A percentile compares a stretch with the other conserved stretches of the same genome.
These are phyloP conservation scores for Colius striatus DNA, from an alignment of 2,113 vertebrate species.

Conservation along the genomic window DNA sequence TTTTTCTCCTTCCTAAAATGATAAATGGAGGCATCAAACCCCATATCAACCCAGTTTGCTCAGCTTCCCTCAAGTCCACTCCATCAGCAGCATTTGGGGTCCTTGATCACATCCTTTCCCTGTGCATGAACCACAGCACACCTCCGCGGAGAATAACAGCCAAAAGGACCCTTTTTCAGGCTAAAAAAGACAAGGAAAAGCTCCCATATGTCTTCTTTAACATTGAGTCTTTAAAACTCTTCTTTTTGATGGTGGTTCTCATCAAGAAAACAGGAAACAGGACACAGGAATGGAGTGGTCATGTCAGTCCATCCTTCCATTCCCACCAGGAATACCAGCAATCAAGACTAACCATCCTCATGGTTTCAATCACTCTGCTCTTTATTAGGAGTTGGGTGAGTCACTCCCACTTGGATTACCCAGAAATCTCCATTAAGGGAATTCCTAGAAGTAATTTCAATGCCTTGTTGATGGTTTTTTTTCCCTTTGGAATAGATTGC, in stretches of 20 bases:
- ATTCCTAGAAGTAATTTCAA: conserved; percentile 14
- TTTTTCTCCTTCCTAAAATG: conserved; percentile 48
- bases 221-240: accelerated
- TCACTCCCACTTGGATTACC: not conserved
- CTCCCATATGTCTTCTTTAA: accelerated
- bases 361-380: not conserved
- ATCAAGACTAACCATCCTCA: not conserved
- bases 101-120: not conserved
- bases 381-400: not conserved
- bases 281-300: accelerated
- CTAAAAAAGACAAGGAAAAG: not conserved
- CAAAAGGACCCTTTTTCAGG: not conserved
- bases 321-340: not conserved
- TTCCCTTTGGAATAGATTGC: not conserved
- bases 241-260: not conserved
- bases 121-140: accelerated
- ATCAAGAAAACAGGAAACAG: not conserved
- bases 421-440: not conserved
- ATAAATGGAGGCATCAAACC: not conserved
- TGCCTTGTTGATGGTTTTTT: not conserved
- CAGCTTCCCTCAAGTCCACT: not conserved
- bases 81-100: not conserved
- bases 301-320: not conserved
- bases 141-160: not conserved
- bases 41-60: not conserved